phyloP scores from a whole-genome alignment of 2,888 invertebrate species.

The Aphodius granarius region DNA sequence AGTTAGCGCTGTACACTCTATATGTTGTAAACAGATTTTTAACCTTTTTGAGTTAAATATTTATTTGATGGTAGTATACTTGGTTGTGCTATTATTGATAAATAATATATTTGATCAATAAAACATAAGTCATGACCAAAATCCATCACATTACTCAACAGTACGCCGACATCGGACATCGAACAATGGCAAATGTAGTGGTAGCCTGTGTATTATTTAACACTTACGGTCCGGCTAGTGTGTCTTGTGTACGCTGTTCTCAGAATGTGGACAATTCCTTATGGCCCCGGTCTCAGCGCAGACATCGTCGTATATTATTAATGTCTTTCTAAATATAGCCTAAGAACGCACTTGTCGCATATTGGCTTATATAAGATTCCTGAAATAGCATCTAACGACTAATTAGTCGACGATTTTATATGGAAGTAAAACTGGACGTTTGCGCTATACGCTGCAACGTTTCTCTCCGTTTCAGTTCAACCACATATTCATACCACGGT shows the following conservation, averaged over 20 bases:
- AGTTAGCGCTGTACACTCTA: neutral
- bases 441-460: neutral
- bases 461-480: neutral
- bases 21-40: too few species aligned
- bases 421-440: neutral
- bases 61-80: too few species aligned
- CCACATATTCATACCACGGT: too few species aligned
- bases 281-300: neutral
- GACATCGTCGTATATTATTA: neutral
- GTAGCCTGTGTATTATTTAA: neutral
- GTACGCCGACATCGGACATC: neutral
- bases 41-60: too few species aligned
- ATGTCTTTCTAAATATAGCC: neutral
- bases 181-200: neutral
- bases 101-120: neutral
- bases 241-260: neutral
- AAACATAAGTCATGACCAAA: neutral
- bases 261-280: neutral
- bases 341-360: neutral
- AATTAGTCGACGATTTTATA: neutral
- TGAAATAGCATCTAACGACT: neutral
- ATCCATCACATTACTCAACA: neutral
- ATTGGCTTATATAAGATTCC: neutral
- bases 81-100: too few species aligned
- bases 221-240: neutral